These are phyloP conservation scores for Halcyon smyrnensis DNA, from an alignment of 2,797 vertebrate genomes.

Conservation along the genomic window DNA sequence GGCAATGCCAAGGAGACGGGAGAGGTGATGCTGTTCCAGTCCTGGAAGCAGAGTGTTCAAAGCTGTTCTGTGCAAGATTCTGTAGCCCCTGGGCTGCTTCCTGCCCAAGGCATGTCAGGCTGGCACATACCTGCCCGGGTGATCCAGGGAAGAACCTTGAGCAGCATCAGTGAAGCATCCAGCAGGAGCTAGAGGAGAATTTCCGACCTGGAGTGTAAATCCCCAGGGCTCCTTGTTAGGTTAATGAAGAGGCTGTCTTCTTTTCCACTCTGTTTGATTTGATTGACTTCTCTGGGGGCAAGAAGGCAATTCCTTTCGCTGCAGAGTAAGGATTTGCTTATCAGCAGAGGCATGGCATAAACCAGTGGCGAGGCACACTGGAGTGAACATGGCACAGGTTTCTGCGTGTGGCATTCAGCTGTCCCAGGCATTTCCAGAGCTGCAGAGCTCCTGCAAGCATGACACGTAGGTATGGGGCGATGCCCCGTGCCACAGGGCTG, in stretches of 20 bases:
- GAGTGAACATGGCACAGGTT: neutral
- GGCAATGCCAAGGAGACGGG: neutral
- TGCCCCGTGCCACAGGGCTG: rapidly evolving
- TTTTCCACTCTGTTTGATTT: slow-evolving; percentile 61
- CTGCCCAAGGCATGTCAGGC: neutral
- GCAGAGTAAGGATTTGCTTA: slow-evolving; percentile 43
- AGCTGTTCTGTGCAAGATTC: rapidly evolving
- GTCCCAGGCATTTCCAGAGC: neutral
- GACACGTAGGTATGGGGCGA: rapidly evolving
- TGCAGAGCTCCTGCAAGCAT: neutral
- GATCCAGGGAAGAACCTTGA: neutral
- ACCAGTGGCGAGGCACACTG: neutral
- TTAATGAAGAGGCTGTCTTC: slow-evolving; percentile 69
- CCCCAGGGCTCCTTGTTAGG: slow-evolving; percentile 63
- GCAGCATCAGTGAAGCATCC: neutral
- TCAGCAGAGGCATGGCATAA: neutral
- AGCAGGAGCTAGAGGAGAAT: neutral
- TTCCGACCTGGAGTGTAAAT: slow-evolving; percentile 3
- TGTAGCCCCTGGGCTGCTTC: neutral
- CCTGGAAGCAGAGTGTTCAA: neutral
- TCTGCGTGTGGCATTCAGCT: neutral
- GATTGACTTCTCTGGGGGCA: slow-evolving; percentile 65
- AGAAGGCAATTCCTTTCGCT: neutral
- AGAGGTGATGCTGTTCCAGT: neutral
- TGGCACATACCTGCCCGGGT: neutral